Evolutionary conservation across 2,797 vertebrate genomes (phyloP), one percentile per base, ranked within the genome.

Genomic region (Acipenser transmontanus): DNA sequence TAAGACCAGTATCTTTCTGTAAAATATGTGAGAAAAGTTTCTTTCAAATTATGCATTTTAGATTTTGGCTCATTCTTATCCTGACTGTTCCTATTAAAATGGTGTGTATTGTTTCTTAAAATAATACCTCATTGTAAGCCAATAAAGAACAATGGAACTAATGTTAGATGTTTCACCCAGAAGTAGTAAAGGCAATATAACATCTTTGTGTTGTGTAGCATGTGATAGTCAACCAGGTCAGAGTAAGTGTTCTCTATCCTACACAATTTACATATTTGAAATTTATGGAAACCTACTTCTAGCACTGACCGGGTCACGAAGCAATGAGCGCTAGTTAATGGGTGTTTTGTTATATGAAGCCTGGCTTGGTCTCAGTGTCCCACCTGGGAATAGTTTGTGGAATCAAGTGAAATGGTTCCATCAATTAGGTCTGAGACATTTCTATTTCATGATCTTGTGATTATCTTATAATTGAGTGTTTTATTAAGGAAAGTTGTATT

Each of bases 241-340:
- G 52, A 7, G 52, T 9, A 54, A 54, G 52, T 54, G 52, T 54
- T 54, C 52, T 54, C 52, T 54, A 6, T 54, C 52, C 52, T 54
- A 54, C 52, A 54, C 52, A 54, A 54, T 54, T 54, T 54, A 54
- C 52, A 54, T 54, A 54, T 54, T 54, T 54, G 52, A 54, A 54
- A 54, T 54, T 9, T 54, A 54, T 54, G 52, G 52, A 54, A 54
- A 54, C 52, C 52, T 54, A 54, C 52, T 54, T 54, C 52, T 9
- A 54, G 8, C 2, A 9, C 52, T 54, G 52, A 54, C 52, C n/a
- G 52, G 7, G 52, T n/a, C 5, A 54, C 34, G 2, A 34, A 34
- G 34, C 34, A 34, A 34, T 34, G 34, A 34, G 34, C 4, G 3
- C 34, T 34, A 4, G 34, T 34, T 34, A 34, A 34, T 34, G 34